Evolutionary conservation across 2,797 vertebrate species (phyloP), one percentile per base, ranked within the genome.

Genomic region (Astyanax mexicanus): DNA sequence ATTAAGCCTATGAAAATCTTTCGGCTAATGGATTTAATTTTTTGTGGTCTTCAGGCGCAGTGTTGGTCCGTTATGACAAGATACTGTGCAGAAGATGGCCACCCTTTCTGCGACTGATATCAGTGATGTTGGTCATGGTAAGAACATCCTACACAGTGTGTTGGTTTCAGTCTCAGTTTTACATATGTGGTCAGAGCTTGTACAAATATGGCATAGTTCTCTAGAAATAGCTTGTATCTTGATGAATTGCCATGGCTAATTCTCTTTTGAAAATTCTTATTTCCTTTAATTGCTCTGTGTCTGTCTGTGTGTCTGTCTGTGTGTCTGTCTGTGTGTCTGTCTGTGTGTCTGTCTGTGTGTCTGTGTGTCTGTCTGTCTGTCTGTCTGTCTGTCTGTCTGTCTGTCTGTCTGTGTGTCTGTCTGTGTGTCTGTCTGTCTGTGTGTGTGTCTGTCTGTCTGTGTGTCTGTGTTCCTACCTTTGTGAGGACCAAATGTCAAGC

Each of bases 111-210:
- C 89, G 89, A 90, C 93, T 93, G 91, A 93, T 93, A 90, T 93
- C 92, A 87, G 86, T 87, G 92, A 94, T 94, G 92, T 94, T 93
- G 90, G 90, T 94, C 93, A 93, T 90, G 93, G 94, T 94, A 91
- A 91, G 90, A 86, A 45, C 42, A 1, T 52, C 45, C 0, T 64
- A 1, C 1, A 17, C 32, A 8, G 32, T 11, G 12, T 17, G 1
- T 27, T 29, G 12, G 9, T 54, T 21, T 64, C 40, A 8, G 21
- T 60, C 3, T 21, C 0, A 29, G 12, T 11, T 37, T 23, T 60
- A n/a, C 32, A 57, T 6, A 29, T 52, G 9, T 52, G 10, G 49
- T 21, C 1, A 19, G 3, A 8, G 17, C 21, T 23, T 52, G 10
- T 27, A 27, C 4, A 27, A 25, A 27, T 27, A 25, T 8, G 21